Evolutionary conservation across 1,140 invertebrate species (phyloP).

Genomic region (Cotesia vestalis): DNA sequence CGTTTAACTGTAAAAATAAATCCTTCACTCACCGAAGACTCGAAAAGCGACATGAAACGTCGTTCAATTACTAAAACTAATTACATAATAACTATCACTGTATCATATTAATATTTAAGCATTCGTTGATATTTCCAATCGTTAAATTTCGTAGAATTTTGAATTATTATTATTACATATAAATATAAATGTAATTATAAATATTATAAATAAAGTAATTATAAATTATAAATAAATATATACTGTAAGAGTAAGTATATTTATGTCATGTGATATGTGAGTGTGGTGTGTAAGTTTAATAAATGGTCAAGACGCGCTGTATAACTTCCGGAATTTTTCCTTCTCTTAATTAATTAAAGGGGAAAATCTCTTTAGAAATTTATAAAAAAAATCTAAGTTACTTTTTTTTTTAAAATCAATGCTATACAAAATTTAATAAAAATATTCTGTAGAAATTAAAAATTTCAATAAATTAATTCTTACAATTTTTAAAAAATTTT

Average conservation of each 20-base stretch:
- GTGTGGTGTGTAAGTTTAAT: constrained; percentile 2
- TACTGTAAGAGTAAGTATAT: not conserved
- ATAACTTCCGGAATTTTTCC: not conserved
- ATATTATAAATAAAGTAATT: constrained; percentile 15
- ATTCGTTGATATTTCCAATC: constrained; percentile 30
- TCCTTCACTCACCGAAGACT: not conserved
- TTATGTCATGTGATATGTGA: constrained; percentile 5
- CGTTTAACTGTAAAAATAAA: too few relatives aligned
- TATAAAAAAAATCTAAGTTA: too few relatives aligned
- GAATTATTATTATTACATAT: constrained; percentile 19
- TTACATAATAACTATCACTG: constrained; percentile 30
- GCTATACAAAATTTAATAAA: too few relatives aligned
- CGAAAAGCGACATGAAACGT: constrained; percentile 18
- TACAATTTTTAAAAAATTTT: too few relatives aligned
- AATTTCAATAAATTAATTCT: too few relatives aligned
- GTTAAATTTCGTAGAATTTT: constrained; percentile 36
- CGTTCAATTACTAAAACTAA: constrained; percentile 23
- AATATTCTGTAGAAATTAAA: too few relatives aligned
- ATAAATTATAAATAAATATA: constrained; percentile 10
- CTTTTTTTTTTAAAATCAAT: too few relatives aligned
- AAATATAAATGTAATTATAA: constrained; percentile 5
- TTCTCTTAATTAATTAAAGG: too few relatives aligned
- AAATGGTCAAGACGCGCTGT: constrained; percentile 23
- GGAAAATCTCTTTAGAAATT: too few relatives aligned
- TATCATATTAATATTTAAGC: constrained; percentile 27